Evolutionary conservation across 1,140 invertebrate genomes (phyloP).

Genomic region (Gryon sp.): DNA sequence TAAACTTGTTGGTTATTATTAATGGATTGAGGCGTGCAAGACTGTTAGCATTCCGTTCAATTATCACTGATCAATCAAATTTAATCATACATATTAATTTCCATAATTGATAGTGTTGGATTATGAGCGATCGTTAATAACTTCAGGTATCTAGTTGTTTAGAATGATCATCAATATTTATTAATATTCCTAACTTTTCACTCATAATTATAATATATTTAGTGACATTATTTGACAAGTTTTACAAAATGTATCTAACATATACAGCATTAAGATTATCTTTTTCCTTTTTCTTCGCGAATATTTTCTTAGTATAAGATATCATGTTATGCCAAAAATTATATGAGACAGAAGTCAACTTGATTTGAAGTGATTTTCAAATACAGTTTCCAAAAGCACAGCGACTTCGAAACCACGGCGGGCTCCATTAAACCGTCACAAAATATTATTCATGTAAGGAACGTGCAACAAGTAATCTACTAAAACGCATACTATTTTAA

Average conservation of each 20-base stretch:
- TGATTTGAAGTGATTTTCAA: conserved; percentile 15
- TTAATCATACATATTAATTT: conserved; percentile 33
- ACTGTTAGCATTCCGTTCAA: conserved; percentile 4
- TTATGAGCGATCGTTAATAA: conserved; percentile 19
- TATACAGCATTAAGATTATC: too few relatives aligned
- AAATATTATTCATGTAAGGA: conserved; percentile 3
- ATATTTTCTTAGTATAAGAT: too few relatives aligned
- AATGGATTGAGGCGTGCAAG: background rate
- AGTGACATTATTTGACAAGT: too few relatives aligned
- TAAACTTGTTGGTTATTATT: background rate
- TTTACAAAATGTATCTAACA: too few relatives aligned
- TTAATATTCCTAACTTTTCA: conserved; percentile 25
- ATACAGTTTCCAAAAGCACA: conserved; percentile 16
- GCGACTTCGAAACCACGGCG: conserved; percentile 22
- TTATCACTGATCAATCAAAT: conserved; percentile 35
- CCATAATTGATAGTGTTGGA: conserved; percentile 17
- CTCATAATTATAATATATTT: too few relatives aligned
- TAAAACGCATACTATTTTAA: too few relatives aligned
- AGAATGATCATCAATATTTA: conserved; percentile 18
- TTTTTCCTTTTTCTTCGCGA: too few relatives aligned
- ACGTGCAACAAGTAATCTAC: conserved; percentile 27
- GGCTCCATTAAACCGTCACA: conserved; percentile 4
- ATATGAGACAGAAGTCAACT: background rate
- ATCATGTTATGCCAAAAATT: background rate
- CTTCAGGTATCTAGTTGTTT: conserved; percentile 20